A percentile compares a stretch with the other conserved stretches of the same genome.
phyloP scores from a whole-genome alignment of 2,888 invertebrate genomes.

The Julus scandinavius region DNA sequence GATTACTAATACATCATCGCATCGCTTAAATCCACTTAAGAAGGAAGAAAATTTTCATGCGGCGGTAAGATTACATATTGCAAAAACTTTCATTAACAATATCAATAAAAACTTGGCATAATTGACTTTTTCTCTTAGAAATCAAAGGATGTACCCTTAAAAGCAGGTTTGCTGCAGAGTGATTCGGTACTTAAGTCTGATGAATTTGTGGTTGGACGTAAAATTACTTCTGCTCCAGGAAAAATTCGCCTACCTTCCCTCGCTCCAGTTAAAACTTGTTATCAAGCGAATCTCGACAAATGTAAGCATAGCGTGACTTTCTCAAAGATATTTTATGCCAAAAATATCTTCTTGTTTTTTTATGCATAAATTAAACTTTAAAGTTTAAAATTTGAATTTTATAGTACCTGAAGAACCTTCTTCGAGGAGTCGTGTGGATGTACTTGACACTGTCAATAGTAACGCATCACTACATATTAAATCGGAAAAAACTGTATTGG shows the following conservation, averaged over 20 bases:
- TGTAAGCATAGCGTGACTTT: background rate
- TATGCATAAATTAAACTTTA: too few relatives aligned
- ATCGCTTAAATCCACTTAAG: background rate
- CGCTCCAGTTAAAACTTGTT: background rate
- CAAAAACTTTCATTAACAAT: background rate
- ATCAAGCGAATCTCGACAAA: background rate
- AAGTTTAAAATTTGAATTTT: background rate
- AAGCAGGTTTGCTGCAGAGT: background rate
- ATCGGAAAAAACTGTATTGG: background rate
- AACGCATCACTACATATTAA: background rate
- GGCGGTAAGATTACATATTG: background rate
- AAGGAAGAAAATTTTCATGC: background rate
- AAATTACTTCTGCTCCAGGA: constrained; percentile 46
- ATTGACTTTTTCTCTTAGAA: background rate
- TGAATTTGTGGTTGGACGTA: background rate
- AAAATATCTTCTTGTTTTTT: background rate
- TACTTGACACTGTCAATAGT: background rate
- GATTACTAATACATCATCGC: background rate
- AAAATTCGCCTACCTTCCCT: constrained; percentile 19
- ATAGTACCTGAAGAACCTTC: background rate
- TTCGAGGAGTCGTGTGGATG: background rate
- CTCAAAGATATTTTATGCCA: background rate
- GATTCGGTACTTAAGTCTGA: background rate
- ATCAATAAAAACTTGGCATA: background rate
- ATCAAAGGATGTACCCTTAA: background rate